Evolutionary conservation across 1,140 invertebrate genomes (phyloP).

Genomic region (Laupala kohalensis): DNA sequence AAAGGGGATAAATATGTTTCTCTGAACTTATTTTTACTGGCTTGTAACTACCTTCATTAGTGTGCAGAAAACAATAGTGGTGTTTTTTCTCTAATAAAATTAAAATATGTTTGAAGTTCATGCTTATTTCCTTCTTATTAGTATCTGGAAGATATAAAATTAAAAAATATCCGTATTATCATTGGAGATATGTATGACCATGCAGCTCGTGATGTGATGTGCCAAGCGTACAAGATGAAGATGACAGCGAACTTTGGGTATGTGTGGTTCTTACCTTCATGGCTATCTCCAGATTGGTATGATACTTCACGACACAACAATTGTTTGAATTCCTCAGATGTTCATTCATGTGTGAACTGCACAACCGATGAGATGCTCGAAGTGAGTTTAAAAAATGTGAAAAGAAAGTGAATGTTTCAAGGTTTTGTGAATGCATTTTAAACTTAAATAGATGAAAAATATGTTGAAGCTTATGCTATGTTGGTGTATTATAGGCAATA

Average conservation of each 20-base stretch:
- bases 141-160: conserved; percentile 55
- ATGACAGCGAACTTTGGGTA: conserved; percentile 43
- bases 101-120: not conserved
- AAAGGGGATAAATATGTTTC: too few species aligned
- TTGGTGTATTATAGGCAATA: conserved; percentile 37
- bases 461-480: too few species aligned
- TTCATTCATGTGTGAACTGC: conserved; percentile 39
- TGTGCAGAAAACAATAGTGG: too few species aligned
- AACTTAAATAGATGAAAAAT: too few species aligned
- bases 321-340: conserved; percentile 5
- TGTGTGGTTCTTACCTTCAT: conserved; percentile 70
- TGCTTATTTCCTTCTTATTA: conserved; percentile 26
- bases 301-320: conserved; percentile 45
- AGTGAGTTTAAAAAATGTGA: conserved; percentile 21
- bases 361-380: conserved; percentile 45
- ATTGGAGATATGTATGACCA: conserved; percentile 64
- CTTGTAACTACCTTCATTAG: too few species aligned
- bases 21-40: too few species aligned
- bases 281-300: conserved; percentile 53
- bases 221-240: conserved; percentile 55
- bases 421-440: too few species aligned
- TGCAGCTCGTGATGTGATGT: conserved; percentile 54
- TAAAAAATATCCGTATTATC: conserved; percentile 52
- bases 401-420: not conserved
- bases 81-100: too few species aligned